phyloP scores from a whole-genome alignment of 2,888 invertebrate genomes.

The Callyntrura sp. region DNA sequence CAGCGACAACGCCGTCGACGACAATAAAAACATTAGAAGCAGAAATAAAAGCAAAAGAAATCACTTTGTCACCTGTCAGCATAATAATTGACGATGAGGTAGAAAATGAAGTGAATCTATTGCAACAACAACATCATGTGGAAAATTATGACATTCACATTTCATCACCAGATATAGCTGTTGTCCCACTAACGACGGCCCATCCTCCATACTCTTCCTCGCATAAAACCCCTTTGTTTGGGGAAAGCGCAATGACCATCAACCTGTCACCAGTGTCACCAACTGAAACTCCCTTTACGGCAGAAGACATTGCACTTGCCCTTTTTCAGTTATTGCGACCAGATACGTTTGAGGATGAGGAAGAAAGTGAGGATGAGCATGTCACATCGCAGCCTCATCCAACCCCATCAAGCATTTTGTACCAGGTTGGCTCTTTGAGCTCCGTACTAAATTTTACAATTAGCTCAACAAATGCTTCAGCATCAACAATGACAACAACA shows the following conservation, averaged over 20 bases:
- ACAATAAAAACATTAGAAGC: too few relatives aligned
- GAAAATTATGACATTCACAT: constrained; percentile 75
- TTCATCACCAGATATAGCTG: constrained; percentile 1
- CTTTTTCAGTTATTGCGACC: constrained; percentile 73
- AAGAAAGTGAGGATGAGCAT: constrained; percentile 33
- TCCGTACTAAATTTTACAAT: constrained; percentile 48
- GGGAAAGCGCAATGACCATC: background rate
- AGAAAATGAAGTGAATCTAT: constrained; percentile 72
- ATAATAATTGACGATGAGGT: constrained; percentile 70
- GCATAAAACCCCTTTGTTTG: too few relatives aligned
- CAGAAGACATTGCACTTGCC: constrained; percentile 77
- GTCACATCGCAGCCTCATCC: constrained; percentile 44
- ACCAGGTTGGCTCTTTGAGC: constrained; percentile 70
- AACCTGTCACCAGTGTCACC: constrained; percentile 12
- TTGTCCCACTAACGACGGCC: constrained; percentile 57
- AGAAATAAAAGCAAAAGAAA: too few relatives aligned
- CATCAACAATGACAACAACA: constrained; percentile 31
- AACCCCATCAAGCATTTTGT: constrained; percentile 63
- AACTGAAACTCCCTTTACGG: constrained; percentile 49
- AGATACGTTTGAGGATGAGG: constrained; percentile 23
- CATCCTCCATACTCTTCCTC: too few relatives aligned
- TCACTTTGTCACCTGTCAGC: constrained; percentile 62
- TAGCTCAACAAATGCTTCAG: constrained; percentile 3
- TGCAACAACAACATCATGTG: constrained; percentile 62
- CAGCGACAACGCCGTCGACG: constrained; percentile 50